These are phyloP conservation scores for Ascaphus truei DNA, from an alignment of 2,113 vertebrate species.

Conservation along the genomic window DNA sequence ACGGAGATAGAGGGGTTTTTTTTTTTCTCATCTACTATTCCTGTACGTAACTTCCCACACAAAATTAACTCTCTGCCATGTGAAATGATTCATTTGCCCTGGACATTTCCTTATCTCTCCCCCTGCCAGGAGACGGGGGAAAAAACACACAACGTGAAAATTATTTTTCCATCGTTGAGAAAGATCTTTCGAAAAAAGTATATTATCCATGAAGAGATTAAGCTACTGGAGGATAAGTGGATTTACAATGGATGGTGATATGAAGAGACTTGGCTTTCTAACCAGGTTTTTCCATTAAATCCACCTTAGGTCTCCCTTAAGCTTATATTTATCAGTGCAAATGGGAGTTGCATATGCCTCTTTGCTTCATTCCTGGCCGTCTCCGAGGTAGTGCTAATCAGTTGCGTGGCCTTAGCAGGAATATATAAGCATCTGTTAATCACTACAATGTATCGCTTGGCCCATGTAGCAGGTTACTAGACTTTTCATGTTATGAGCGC, in stretches of 20 bases:
- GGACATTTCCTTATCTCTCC: slow-evolving; percentile 27
- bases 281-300: not conserved
- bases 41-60: not conserved
- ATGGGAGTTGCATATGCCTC: no score
- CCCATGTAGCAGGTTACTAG: no score
- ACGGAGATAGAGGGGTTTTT: no score
- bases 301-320: not conserved
- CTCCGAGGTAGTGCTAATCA: no score
- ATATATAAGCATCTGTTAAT: no score
- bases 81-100: slow-evolving; percentile 25
- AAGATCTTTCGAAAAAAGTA: slow-evolving; percentile 22
- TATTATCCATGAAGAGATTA: slow-evolving; percentile 29
- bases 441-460: no score
- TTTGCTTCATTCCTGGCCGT: no score
- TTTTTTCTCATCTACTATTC: slow-evolving; percentile 21
- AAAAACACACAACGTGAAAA: slow-evolving; percentile 17
- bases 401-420: no score
- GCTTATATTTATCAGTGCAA: not conserved
- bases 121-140: slow-evolving; percentile 11
- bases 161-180: slow-evolving; percentile 20
- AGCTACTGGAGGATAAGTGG: slow-evolving; percentile 16
- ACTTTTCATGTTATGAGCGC: no score
- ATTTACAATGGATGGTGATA: slow-evolving; percentile 31
- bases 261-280: not conserved
- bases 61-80: slow-evolving; percentile 23